These are phyloP conservation scores for Dromius quadrimaculatus DNA, from an alignment of 2,888 invertebrate genomes.

Conservation along the genomic window DNA sequence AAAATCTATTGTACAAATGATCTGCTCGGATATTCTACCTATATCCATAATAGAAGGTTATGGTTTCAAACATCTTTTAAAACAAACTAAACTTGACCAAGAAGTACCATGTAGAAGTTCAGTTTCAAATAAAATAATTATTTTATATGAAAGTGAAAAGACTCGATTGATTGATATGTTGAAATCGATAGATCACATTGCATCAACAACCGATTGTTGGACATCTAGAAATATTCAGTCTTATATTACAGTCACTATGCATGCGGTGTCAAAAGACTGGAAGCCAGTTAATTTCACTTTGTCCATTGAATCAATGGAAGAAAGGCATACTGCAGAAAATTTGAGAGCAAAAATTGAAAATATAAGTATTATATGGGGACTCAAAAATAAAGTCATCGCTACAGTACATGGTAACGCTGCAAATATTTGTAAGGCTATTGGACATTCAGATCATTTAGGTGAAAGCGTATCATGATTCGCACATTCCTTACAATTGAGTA, in stretches of 20 bases:
- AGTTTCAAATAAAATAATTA: constrained; percentile 47
- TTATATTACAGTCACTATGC: too few species aligned
- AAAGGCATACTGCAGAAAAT: constrained; percentile 55
- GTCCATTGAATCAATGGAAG: constrained; percentile 54
- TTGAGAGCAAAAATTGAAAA: constrained; percentile 54
- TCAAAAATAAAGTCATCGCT: constrained; percentile 54
- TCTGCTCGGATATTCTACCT: constrained; percentile 38
- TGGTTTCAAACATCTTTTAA: constrained; percentile 52
- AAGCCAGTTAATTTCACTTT: constrained; percentile 53
- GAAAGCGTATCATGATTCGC: constrained; percentile 56
- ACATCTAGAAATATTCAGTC: constrained; percentile 56
- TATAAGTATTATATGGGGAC: constrained; percentile 55
- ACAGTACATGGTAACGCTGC: constrained; percentile 58
- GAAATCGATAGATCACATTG: constrained; percentile 28
- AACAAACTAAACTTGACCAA: constrained; percentile 46
- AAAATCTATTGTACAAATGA: constrained; percentile 36
- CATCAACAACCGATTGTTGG: constrained; percentile 57
- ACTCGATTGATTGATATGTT: constrained; percentile 18
- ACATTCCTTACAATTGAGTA: constrained; percentile 56
- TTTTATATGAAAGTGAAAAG: constrained; percentile 51
- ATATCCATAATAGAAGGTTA: constrained; percentile 35
- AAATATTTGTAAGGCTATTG: constrained; percentile 56
- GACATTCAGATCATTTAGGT: constrained; percentile 24
- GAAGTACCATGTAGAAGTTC: constrained; percentile 51
- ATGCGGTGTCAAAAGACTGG: constrained; percentile 55